Evolutionary conservation across 2,888 invertebrate genomes (phyloP), one percentile per base, ranked within the genome.

Genomic region (Idaea straminata): DNA sequence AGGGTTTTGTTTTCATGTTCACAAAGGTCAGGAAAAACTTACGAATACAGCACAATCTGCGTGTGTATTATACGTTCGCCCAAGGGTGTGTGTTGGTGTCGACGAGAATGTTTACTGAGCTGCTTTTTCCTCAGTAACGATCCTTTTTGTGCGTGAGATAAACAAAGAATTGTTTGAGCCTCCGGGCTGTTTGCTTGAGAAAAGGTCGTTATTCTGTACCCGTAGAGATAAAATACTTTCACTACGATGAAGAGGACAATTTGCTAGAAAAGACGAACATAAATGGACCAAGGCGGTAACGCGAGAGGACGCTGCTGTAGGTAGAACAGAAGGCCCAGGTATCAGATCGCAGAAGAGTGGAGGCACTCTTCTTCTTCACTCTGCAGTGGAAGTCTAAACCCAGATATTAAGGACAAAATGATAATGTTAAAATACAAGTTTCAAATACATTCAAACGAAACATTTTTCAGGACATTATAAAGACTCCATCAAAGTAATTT

Each of bases 81-180:
- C 47, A 47, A 47, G 47, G 47, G 47, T 47, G 47, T 47, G 7
- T 47, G 47, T 47, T 36, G 0, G 5, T 47, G 47, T 47, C 47
- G 13, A 10, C 47, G 47, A 2, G 13, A 47, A 47, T 47, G 47
- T 47, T 47, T 47, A 47, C 47, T 4, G 47, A 47, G 47, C 47
- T 47, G 47, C 47, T 47, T 47, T 47, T 47, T 13, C 47, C 47
- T 47, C 47, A 47, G 47, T 47, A 47, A 47, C 47, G 47, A 47
- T 47, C 47, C 47, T 47, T 47, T 47, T 47, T 47, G 47, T 47
- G 47, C 47, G 47, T 47, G 47, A 47, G 47, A 47, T 47, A 47
- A 47, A 47, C 47, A 47, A 47, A 47, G 47, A 47, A 47, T 47
- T 47, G 47, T 47, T 47, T 13, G 47, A 47, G 47, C 47, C 47